These are phyloP conservation scores for Emydocephalus ijimae DNA, from an alignment of 2,113 vertebrate genomes.

Conservation along the genomic window DNA sequence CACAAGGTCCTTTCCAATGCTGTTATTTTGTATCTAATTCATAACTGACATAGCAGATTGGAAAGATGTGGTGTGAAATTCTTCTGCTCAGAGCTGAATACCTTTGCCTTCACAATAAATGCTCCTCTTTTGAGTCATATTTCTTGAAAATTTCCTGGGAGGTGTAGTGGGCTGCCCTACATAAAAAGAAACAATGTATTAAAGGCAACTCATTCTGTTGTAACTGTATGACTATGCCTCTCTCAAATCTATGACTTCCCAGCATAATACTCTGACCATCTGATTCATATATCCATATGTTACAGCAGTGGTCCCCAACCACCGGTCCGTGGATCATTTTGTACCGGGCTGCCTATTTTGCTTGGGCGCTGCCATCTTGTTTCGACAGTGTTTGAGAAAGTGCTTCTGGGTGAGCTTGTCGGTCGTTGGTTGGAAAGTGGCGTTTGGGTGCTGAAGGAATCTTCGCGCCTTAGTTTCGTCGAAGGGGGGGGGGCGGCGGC, in stretches of 20 bases:
- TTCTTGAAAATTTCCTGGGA: background rate
- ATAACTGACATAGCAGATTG: background rate
- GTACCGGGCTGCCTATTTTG: too few relatives aligned
- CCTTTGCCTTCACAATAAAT: background rate
- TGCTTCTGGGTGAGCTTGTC: too few relatives aligned
- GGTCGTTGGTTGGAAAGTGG: too few relatives aligned
- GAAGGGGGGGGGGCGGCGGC: too few relatives aligned
- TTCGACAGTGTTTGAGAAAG: too few relatives aligned
- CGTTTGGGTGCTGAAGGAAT: too few relatives aligned
- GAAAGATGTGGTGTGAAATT: background rate
- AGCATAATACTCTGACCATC: background rate
- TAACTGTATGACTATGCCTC: background rate
- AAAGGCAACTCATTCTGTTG: fast-evolving
- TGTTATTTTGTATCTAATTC: background rate
- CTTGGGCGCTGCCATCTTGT: too few relatives aligned
- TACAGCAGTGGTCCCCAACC: too few relatives aligned
- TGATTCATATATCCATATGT: background rate
- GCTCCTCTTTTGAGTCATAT: background rate
- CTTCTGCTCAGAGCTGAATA: background rate
- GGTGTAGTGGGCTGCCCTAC: background rate
- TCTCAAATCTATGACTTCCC: background rate
- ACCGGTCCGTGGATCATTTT: too few relatives aligned
- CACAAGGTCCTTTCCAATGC: too few relatives aligned
- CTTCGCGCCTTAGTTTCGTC: too few relatives aligned
- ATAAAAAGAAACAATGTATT: background rate